Base-by-base conservation (phyloP, 2,113 vertebrate genomes). In the Cyanocitta stelleri region DNA sequence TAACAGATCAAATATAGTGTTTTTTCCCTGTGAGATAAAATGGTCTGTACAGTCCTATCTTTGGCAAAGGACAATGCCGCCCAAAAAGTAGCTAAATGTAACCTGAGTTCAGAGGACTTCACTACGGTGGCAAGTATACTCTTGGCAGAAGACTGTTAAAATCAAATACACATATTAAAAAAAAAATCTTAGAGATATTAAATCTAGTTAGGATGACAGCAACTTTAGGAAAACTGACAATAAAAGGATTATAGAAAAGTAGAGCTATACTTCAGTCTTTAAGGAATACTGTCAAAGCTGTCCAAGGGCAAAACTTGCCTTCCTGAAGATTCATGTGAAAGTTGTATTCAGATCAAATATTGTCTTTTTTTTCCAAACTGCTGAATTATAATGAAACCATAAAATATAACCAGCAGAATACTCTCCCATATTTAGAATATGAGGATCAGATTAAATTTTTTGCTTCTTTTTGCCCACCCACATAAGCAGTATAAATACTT, bases 91-190 rank as follows among this genome's bases (percentile, higher is more conserved):
- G 16, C 20, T 37, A 30, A 51, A 37, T 23, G 10, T 63, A 32
- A 84, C 13, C 67, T 16, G 12, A 7, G 1, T 48, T 78, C 18
- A 89, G 21, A 71, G 9, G n/a, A 63, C 6, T 56, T 17, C 18
- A 46, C 20, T 63, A 59, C 39, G n/a, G 33, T 51, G 66, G 7
- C 16, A 59, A 27, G 3, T 52, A 32, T 39, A 63, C 8, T 46
- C 24, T 52, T 9, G 10, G 44, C 7, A 80, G 15, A 83, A 90
- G 37, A 35, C 23, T 33, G 8, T 22, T 85, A 61, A 64, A 85
- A 69, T 5, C 1, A 83, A 77, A 64, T 11, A n/a, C 0, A 7
- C 4, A 6, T 67, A 13, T 26, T 19, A 3, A 3, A 5, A 52
- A 10, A 39, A 32, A 75, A 32, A 11, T 5, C 21, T 54, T 46